Base-by-base conservation (phyloP, 2,888 invertebrate species). In the Caenorhabditis doughertyi region DNA sequence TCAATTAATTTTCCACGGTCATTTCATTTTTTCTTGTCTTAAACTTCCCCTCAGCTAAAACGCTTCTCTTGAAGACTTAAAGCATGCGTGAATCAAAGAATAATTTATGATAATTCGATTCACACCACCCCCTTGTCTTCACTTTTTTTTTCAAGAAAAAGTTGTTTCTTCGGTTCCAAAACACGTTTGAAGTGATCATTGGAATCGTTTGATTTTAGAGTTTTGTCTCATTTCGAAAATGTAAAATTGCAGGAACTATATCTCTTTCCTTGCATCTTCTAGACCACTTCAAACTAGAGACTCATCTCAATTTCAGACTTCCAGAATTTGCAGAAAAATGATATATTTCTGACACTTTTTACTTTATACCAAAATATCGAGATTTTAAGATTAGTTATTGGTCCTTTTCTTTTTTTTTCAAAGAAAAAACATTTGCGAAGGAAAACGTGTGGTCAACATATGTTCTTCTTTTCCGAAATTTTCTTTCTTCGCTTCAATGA, bases 91-190 rank as follows among this genome's bases (percentile, higher is more conserved):
- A 76, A 76, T 60, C 47, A 39, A 68, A 67, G 67, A 67, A 76
- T 76, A 76, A 76, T 76, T 76, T 67, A 76, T 76, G 67, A 60
- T 60, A 76, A 76, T 76, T 65, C 67, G 47, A 74, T 73, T 73
- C 72, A 44, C 56, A 29, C 56, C 21, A n/a, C 29, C 27, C 53
- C 23, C 55, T 25, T 29, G 23, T 64, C 53, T 21, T n/a, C 35
- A 21, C 18, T 49, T 70, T 35, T 51, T 51, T 51, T 51, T 25
- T 21, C n/a, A n/a, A 16, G 27, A 29, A 65, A 65, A 32, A 23
- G n/a, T 21, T 65, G 21, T 53, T 67, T 29, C 53, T 13, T 51
- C 29, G 29, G 7, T 2, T 13, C 27, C 13, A 18, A 11, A 27
- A 44, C 49, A 18, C 64, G 9, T 32, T 32, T 32, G 5, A 32